These are phyloP conservation scores for Linepithema humile DNA, from an alignment of 1,140 invertebrate species.

Conservation along the genomic window DNA sequence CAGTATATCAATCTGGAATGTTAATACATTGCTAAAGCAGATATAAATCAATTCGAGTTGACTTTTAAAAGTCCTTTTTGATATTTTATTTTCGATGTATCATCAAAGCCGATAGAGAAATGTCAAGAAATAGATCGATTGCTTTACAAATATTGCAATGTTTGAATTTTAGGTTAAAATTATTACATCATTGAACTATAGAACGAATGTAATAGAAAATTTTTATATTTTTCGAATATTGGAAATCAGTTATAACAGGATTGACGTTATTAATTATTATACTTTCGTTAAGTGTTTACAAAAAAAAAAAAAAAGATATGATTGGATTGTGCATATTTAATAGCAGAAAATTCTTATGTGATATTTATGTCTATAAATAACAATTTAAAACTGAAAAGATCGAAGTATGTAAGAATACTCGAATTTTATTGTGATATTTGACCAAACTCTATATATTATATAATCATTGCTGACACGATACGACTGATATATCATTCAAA, in stretches of 20 bases:
- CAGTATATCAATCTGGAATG: background rate
- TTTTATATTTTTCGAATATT: no score
- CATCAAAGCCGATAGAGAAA: background rate
- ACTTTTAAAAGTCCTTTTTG: background rate
- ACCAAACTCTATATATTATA: constrained; percentile 53
- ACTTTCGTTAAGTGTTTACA: constrained; percentile 2
- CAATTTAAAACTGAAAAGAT: constrained; percentile 24
- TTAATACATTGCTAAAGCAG: constrained; percentile 24
- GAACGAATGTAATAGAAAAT: no score
- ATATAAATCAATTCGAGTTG: constrained; percentile 21
- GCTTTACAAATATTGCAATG: background rate
- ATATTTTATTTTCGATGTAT: constrained; percentile 17
- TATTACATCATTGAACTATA: background rate
- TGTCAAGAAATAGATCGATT: background rate
- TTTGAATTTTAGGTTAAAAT: constrained; percentile 14
- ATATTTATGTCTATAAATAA: constrained; percentile 36
- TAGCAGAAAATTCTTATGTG: constrained; percentile 7
- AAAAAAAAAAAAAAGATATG: background rate
- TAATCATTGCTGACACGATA: constrained; percentile 34
- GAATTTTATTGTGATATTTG: constrained; percentile 49
- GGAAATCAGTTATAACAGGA: no score
- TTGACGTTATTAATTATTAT: no score
- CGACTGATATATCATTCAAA: constrained; percentile 3
- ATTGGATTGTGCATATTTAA: constrained; percentile 5
- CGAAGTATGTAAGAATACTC: constrained; percentile 31